These are phyloP conservation scores for Nothobranchius furzeri DNA, from an alignment of 2,113 vertebrate genomes.

Conservation along the genomic window DNA sequence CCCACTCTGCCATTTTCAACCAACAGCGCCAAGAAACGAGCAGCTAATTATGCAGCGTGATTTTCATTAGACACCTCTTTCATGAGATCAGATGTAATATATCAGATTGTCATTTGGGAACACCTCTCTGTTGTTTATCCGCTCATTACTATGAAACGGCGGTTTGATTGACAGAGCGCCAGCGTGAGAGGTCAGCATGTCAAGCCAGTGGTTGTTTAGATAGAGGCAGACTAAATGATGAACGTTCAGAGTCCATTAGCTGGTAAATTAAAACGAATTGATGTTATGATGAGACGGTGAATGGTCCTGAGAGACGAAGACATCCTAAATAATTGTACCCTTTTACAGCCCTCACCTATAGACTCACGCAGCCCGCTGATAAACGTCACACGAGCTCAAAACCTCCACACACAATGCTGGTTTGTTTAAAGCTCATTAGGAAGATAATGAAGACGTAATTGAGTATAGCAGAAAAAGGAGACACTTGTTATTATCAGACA, in stretches of 20 bases:
- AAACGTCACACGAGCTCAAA: slow-evolving; percentile 65
- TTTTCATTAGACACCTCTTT: slow-evolving; percentile 56
- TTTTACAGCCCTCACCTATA: slow-evolving; percentile 44
- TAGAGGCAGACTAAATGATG: slow-evolving; percentile 67
- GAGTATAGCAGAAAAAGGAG: slow-evolving; percentile 65
- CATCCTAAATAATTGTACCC: slow-evolving; percentile 44
- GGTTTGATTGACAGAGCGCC: slow-evolving; percentile 62
- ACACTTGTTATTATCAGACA: slow-evolving; percentile 70
- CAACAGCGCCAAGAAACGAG: slow-evolving; percentile 18
- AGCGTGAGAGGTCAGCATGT: slow-evolving; percentile 52
- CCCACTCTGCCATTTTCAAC: slow-evolving; percentile 16
- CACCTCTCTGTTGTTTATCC: slow-evolving; percentile 48
- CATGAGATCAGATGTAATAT: slow-evolving; percentile 53
- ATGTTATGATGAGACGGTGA: slow-evolving; percentile 60
- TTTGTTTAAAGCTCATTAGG: slow-evolving; percentile 65
- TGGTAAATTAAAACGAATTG: slow-evolving; percentile 69
- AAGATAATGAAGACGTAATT: slow-evolving; percentile 74
- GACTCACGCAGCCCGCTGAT: slow-evolving; percentile 47
- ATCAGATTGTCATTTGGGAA: slow-evolving; percentile 54
- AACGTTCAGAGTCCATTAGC: slow-evolving; percentile 62
- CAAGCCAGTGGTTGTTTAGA: slow-evolving; percentile 62
- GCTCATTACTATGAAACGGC: slow-evolving; percentile 49
- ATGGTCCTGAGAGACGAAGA: slow-evolving; percentile 54
- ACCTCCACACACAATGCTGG: slow-evolving; percentile 43
- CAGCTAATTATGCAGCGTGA: slow-evolving; percentile 43